These are phyloP conservation scores for Polyommatus iphigenia DNA, from an alignment of 2,888 invertebrate species.

Conservation along the genomic window DNA sequence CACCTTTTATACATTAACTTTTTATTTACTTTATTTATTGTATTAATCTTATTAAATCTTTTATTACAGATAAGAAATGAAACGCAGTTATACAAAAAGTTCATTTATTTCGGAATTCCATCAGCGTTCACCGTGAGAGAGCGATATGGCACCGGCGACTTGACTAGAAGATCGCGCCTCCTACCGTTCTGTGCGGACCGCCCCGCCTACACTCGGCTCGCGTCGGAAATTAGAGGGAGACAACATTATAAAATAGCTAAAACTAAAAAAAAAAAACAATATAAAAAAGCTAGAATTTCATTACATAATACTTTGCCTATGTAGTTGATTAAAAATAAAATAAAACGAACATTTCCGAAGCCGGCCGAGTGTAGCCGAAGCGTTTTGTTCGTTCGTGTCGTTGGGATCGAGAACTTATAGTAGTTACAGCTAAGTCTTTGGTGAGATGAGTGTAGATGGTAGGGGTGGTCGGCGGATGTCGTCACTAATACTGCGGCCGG, in stretches of 20 bases:
- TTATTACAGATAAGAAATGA: slow-evolving; percentile 31
- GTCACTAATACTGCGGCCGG: slow-evolving; percentile 28
- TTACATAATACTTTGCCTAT: neutral
- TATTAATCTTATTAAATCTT: too few species aligned
- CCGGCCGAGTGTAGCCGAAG: neutral
- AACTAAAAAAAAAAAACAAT: neutral
- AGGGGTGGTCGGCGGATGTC: slow-evolving; percentile 41
- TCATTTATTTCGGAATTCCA: slow-evolving; percentile 36
- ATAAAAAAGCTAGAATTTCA: neutral
- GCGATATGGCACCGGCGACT: slow-evolving; percentile 69
- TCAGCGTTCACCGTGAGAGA: slow-evolving; percentile 47
- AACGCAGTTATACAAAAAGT: slow-evolving; percentile 37
- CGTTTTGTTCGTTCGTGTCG: slow-evolving; percentile 27
- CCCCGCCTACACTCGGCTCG: slow-evolving; percentile 3
- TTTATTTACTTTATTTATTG: too few species aligned
- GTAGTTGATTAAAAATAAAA: neutral
- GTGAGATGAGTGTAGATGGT: slow-evolving; percentile 69
- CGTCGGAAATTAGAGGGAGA: neutral
- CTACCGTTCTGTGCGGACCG: slow-evolving; percentile 22
- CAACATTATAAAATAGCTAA: neutral
- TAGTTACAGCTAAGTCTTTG: slow-evolving; percentile 61
- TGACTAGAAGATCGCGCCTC: slow-evolving; percentile 60
- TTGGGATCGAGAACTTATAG: slow-evolving; percentile 26
- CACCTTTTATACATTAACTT: too few species aligned
- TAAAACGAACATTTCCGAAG: neutral